A percentile compares a stretch with the other conserved stretches of the same genome.
phyloP scores from a whole-genome alignment of 2,113 vertebrate genomes.

The Ibidorhyncha struthersii region DNA sequence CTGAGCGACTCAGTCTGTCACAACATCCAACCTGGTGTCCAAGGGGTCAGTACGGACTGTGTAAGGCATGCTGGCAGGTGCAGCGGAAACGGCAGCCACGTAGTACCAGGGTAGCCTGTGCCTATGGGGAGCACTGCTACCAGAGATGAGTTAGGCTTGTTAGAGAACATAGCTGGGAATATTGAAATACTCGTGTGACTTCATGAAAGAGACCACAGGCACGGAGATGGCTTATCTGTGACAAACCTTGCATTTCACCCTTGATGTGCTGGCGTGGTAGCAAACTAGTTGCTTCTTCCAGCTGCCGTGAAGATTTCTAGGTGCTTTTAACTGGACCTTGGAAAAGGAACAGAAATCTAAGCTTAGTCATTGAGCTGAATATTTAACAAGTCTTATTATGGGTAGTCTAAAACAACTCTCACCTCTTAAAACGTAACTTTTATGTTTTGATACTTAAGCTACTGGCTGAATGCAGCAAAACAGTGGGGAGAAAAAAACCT shows the following conservation, averaged over 20 bases:
- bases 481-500: neutral
- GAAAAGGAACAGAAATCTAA: neutral
- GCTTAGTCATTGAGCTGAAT: neutral
- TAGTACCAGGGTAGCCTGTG: neutral
- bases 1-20: neutral
- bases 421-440: neutral
- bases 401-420: neutral
- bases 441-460: neutral
- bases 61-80: neutral
- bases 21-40: neutral
- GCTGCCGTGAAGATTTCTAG: neutral
- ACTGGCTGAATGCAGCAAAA: neutral
- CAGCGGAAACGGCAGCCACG: neutral
- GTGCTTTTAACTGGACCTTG: neutral
- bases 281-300: neutral
- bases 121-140: neutral
- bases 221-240: neutral
- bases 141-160: neutral
- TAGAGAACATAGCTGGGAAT: accelerated
- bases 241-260: neutral
- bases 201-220: neutral
- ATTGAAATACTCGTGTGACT: accelerated
- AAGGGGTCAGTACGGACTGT: neutral
- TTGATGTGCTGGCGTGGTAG: neutral
- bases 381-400: neutral